Evolutionary conservation across 2,888 invertebrate genomes (phyloP).

Genomic region (Neoaliturus tenellus): DNA sequence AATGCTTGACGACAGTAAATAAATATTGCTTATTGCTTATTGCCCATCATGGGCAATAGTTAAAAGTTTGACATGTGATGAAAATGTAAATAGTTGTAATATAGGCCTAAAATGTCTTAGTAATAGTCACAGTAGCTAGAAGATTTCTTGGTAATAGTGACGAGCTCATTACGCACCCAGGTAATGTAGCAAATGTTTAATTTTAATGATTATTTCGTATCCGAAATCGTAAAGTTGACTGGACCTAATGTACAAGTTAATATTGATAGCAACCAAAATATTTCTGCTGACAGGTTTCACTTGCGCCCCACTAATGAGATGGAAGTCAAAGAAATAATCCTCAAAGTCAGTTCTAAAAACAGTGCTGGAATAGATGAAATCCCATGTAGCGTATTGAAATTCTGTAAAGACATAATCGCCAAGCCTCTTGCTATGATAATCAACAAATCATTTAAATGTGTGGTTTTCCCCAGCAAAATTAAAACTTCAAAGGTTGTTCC

Average conservation of each 20-base stretch:
- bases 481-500: slow-evolving; percentile 35
- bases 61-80: slow-evolving; percentile 32
- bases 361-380: slow-evolving; percentile 17
- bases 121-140: too few species aligned
- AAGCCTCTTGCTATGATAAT: background rate
- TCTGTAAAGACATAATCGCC: background rate
- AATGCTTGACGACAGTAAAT: too few species aligned
- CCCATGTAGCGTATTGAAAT: slow-evolving; percentile 22
- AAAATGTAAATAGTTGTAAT: slow-evolving; percentile 39
- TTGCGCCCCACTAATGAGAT: background rate
- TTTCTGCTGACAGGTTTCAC: background rate
- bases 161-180: slow-evolving; percentile 35
- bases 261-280: background rate
- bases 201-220: slow-evolving; percentile 46
- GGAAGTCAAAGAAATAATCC: background rate
- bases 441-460: slow-evolving; percentile 34
- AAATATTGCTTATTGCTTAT: too few species aligned
- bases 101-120: slow-evolving; percentile 10
- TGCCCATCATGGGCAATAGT: slow-evolving; percentile 36
- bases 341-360: background rate
- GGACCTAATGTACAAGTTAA: background rate
- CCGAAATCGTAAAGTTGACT: background rate
- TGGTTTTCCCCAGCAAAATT: background rate
- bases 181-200: slow-evolving; percentile 8
- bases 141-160: too few species aligned